Evolutionary conservation across 92 coral and sea anemone species (phyloP).

Genomic region (Epizoanthus ramosus): DNA sequence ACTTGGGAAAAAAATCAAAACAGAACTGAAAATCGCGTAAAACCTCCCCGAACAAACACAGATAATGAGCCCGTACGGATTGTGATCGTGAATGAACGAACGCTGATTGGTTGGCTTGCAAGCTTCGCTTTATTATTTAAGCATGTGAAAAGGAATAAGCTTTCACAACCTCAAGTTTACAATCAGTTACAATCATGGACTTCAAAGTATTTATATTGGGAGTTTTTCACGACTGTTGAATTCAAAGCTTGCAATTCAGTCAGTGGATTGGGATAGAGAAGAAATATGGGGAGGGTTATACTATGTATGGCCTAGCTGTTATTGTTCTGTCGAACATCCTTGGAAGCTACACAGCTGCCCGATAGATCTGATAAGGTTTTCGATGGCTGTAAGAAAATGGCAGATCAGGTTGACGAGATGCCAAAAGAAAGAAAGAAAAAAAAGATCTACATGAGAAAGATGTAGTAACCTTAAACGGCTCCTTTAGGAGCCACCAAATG

Average conservation of each 20-base stretch:
- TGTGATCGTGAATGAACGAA: too few species aligned
- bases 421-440: background rate
- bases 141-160: too few species aligned
- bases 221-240: background rate
- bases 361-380: background rate
- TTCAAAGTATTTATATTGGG: background rate
- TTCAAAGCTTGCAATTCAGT: background rate
- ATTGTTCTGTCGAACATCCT: too few species aligned
- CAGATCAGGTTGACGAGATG: background rate
- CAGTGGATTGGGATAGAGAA: background rate
- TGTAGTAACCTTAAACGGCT: background rate
- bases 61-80: too few species aligned
- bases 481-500: background rate
- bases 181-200: slow-evolving; percentile 1
- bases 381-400: background rate
- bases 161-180: background rate
- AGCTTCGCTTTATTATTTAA: too few species aligned
- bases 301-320: background rate
- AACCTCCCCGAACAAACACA: too few species aligned
- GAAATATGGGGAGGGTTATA: background rate
- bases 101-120: too few species aligned
- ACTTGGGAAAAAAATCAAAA: too few species aligned
- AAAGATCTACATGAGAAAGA: background rate
- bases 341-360: background rate
- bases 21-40: too few species aligned